Percentiles rank a stretch among this genome's conserved stretches.
Conservation (phyloP, 2,797 vertebrate species). For the Galagoides demidoff region DNA sequence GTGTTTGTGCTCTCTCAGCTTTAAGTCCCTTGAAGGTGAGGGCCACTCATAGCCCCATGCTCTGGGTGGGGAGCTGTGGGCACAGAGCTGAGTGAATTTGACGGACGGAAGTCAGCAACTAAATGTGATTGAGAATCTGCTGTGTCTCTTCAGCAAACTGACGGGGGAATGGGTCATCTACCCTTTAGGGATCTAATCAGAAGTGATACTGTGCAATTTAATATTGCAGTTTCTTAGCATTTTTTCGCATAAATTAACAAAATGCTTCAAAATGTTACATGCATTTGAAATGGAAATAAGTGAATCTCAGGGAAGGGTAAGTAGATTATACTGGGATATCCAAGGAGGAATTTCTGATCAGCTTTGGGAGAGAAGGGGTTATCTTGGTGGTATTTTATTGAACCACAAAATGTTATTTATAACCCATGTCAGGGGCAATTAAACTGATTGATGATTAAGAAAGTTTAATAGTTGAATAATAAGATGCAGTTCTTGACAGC, state of each 20-base stretch:
- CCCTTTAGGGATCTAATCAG: neutral
- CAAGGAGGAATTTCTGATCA: neutral
- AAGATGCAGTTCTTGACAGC: constrained; percentile 80
- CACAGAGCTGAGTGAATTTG: rapidly evolving
- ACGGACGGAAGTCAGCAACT: rapidly evolving
- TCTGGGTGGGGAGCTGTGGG: rapidly evolving
- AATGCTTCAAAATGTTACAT: neutral
- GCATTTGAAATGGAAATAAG: neutral
- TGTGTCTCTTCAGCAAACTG: neutral
- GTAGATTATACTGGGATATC: neutral
- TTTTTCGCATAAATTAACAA: neutral
- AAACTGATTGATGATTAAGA: constrained; percentile 82
- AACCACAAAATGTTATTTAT: constrained; percentile 79
- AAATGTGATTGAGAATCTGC: rapidly evolving
- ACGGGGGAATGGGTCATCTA: neutral
- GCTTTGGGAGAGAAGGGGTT: constrained; percentile 67
- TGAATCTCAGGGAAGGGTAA: neutral
- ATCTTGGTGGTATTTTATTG: constrained; percentile 55
- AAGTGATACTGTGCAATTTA: neutral
- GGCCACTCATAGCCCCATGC: neutral
- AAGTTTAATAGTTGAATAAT: constrained; percentile 83
- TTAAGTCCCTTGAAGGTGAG: neutral
- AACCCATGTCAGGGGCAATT: constrained; percentile 79
- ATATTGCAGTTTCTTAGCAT: rapidly evolving
- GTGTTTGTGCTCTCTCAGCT: no score